Conservation (phyloP, 1,140 invertebrate genomes). For the Drosophila nasuta region DNA sequence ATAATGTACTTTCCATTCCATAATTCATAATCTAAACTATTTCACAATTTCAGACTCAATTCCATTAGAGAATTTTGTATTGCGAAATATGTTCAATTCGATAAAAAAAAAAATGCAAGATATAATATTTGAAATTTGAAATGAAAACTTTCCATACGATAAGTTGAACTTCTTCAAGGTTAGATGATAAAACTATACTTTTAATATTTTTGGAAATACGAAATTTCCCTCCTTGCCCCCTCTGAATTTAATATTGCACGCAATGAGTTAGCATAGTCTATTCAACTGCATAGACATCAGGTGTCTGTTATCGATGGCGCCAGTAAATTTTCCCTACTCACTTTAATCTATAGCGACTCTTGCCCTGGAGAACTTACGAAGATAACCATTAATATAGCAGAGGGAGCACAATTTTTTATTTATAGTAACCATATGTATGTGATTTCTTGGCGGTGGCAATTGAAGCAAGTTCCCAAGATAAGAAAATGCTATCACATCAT, state of each 20-base stretch:
- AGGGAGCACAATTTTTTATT: slow-evolving; percentile 13
- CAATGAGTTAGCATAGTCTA: slow-evolving; percentile 11
- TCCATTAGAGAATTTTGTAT: too few species aligned
- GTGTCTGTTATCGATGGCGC: slow-evolving; percentile 36
- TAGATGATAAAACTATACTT: too few species aligned
- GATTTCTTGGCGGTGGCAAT: slow-evolving; percentile 8
- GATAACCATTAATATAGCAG: slow-evolving; percentile 27
- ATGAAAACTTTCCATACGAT: too few species aligned
- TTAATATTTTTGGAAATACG: too few species aligned
- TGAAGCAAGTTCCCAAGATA: neutral
- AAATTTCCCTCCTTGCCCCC: neutral
- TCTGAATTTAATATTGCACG: neutral
- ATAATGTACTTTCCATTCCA: too few species aligned
- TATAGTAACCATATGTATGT: neutral
- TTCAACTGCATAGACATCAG: slow-evolving; percentile 2
- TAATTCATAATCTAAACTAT: too few species aligned
- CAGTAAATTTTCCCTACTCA: slow-evolving; percentile 13
- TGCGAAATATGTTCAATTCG: too few species aligned
- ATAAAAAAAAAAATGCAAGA: too few species aligned
- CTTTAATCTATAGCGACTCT: slow-evolving; percentile 25
- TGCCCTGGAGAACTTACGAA: slow-evolving; percentile 2
- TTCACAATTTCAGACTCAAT: too few species aligned
- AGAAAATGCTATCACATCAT: neutral
- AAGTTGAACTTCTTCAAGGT: too few species aligned
- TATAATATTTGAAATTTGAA: too few species aligned